These are phyloP conservation scores for Coregonus sp. DNA, from an alignment of 2,797 vertebrate genomes.

Conservation along the genomic window DNA sequence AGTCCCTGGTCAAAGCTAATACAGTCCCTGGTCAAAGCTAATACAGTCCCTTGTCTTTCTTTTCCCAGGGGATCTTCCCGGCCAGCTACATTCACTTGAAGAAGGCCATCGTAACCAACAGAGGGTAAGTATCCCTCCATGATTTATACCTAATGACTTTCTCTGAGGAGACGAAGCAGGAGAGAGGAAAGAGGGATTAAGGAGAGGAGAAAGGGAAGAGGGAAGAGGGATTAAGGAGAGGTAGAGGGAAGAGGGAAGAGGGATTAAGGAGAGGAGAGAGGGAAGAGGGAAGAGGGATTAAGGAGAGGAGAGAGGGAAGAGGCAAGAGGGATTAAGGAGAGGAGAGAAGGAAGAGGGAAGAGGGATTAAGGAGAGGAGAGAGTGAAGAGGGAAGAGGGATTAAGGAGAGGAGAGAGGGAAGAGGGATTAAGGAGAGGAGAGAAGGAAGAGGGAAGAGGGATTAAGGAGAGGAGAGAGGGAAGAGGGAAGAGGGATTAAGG, in stretches of 20 bases:
- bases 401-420: background rate
- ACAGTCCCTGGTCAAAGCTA: no score
- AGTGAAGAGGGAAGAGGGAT: background rate
- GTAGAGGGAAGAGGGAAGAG: background rate
- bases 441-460: background rate
- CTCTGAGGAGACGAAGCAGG: background rate
- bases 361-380: background rate
- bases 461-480: no score
- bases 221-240: background rate
- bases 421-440: background rate
- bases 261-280: background rate
- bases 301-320: background rate
- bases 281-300: background rate
- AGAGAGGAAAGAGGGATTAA: background rate
- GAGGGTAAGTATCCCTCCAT: conserved; percentile 66
- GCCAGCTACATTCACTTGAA: conserved; percentile 76
- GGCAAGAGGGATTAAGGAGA: background rate
- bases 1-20: no score
- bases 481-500: no score
- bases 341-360: background rate
- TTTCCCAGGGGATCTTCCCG: conserved; percentile 75
- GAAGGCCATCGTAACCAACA: conserved; percentile 75
- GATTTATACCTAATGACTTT: background rate
- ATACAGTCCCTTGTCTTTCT: conserved; percentile 7
- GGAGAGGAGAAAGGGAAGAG: background rate